phyloP scores from a whole-genome alignment of 2,797 vertebrate species.

The Agapornis canus region DNA sequence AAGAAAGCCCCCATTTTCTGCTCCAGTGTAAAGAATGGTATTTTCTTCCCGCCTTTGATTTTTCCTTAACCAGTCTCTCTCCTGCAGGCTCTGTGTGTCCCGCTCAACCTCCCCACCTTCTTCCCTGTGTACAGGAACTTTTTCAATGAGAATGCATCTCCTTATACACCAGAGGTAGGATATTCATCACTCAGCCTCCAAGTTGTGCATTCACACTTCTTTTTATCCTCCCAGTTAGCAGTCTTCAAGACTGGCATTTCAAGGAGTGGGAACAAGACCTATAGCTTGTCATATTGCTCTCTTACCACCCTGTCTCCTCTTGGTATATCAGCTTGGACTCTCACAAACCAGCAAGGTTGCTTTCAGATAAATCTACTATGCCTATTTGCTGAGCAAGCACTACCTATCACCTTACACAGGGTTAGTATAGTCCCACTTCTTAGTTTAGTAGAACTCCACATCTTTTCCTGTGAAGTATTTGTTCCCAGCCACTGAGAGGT shows the following conservation, averaged over 20 bases:
- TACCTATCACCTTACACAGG: neutral
- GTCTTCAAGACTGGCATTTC: neutral
- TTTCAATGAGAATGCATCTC: neutral
- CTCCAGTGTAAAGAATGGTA: neutral
- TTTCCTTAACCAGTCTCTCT: neutral
- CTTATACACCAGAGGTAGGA: neutral
- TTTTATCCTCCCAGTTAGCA: neutral
- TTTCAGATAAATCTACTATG: neutral
- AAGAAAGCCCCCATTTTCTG: neutral
- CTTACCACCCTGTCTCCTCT: neutral
- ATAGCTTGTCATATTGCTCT: neutral
- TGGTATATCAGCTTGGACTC: neutral
- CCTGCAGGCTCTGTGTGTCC: neutral
- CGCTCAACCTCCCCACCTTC: neutral
- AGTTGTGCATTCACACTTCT: neutral
- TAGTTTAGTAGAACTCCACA: neutral
- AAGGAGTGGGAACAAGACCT: neutral
- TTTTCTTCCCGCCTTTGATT: neutral
- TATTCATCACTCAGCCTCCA: neutral
- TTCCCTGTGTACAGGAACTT: neutral
- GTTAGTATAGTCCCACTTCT: neutral
- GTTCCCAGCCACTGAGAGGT: neutral
- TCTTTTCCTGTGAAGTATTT: neutral
- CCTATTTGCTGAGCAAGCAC: neutral
- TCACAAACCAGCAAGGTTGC: neutral